Base-by-base conservation (phyloP, 2,113 vertebrate species). In the Peucedramus taeniatus region DNA sequence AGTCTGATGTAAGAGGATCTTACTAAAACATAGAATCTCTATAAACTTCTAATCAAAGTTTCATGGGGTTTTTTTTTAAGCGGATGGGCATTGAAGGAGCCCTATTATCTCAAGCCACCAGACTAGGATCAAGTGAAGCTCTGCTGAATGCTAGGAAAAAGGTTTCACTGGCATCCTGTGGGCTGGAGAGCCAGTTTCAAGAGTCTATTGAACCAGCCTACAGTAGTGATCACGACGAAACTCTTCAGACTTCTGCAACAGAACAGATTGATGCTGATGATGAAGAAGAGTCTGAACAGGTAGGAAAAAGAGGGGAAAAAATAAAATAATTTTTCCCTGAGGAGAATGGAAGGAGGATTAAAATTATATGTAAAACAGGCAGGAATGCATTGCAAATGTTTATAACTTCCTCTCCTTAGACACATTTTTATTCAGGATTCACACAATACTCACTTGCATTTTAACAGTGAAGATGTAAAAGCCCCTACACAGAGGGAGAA, bases 201-300 rank as follows among this genome's bases (percentile, higher is more conserved):
- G 98, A 98, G 45, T 98, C 98, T 33, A 86, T 98, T 87, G 98
- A 98, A 87, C 98, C 97, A 13, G 95, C 97, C 15, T 98, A 98
- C 79, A 97, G 97, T 72, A 98, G 96, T 1, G 97, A 98, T 94
- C 98, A 98, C 83, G 98, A 98, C 2, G 98, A 98, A 95, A 90
- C 97, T 84, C 98, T 98, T 31, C 97, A 96, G 37, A 76, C 92
- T 44, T 97, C 98, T 60, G 97, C 97, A 90, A 87, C 83, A 0
- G 98, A 99, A 80, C 98, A 97, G 83, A 98, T 97, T 71, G 98
- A 99, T 83, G 98, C 98, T 65, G 98, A 99, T 80, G 98, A 98
- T 93, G 98, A 99, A 84, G 98, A 99, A 69, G 98, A 98, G 39
- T 98, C 96, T 86, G 98, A 98, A 77, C 96, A 98, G 96, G 98